Base-by-base conservation (phyloP, 2,113 vertebrate species). In the Pseudorectes ferrugineus region DNA sequence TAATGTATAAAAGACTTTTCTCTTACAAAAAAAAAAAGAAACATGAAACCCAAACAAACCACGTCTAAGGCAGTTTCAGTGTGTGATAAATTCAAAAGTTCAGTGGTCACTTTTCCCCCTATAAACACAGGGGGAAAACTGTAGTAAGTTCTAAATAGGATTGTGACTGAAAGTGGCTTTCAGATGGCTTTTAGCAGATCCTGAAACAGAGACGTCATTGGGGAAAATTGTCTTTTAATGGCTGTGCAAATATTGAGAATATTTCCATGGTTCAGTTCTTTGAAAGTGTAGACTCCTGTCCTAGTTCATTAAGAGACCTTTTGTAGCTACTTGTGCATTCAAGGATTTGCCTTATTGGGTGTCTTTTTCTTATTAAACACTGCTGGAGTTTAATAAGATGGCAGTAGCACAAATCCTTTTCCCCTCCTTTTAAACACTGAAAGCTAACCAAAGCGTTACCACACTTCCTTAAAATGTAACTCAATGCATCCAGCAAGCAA, bases 1-100 rank as follows among this genome's bases (percentile, higher is more conserved):
- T 96, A 94, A 94, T 92, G 87, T 96, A 97, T 90, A 97, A 97
- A 96, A 96, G 94, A 87, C 63, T 94, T 95, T 93, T 95, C 65
- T 97, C 82, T 94, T 96, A 96, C 92, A 94, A 96, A 96, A 94
- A 65, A 70, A 58, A 58, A 55, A 58, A 36, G 58, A 82, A 91
- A 87, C 85, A 91, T 80, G 84, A 94, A 97, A 95, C 35, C 87
- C 75, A 96, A 92, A 96, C 57, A 91, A 97, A 95, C 73, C 58
- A 90, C 10, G 1, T 76, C 84, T 96, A 97, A 97, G 94, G 91
- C 95, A 94, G 94, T 95, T 95, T 96, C 92, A 90, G 92, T 71
- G 63, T 92, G 70, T 93, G 79, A 80, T 91, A 89, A 90, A 87
- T 92, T 87, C 89, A 79, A 19, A 89, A 95, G 68, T 84, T 95